phyloP scores from a whole-genome alignment of 2,113 vertebrate genomes.

The Phasianus colchicus region DNA sequence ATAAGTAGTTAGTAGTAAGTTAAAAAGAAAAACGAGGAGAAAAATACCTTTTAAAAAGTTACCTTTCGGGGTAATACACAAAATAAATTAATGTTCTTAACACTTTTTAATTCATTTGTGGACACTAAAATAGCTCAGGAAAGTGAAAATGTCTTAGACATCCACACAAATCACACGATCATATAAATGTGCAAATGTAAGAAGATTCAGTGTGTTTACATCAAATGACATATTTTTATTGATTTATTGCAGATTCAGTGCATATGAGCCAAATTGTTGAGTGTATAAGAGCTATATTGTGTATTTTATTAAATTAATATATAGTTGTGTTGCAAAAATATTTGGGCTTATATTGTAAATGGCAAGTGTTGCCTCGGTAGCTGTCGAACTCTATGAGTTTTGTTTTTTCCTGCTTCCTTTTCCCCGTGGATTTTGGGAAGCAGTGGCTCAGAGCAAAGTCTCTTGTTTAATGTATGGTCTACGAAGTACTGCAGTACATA shows the following conservation, averaged over 20 bases:
- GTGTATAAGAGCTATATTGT: constrained; percentile 99
- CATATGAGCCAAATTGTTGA: constrained; percentile 99
- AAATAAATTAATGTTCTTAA: constrained; percentile 74
- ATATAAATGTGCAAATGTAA: constrained; percentile 99
- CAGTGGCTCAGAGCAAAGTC: constrained; percentile 91
- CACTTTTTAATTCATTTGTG: constrained; percentile 82
- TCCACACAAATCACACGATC: constrained; percentile 91
- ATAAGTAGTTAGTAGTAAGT: constrained; percentile 53
- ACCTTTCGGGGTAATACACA: constrained; percentile 60
- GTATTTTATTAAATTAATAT: constrained; percentile 99
- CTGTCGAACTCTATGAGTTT: constrained; percentile 99
- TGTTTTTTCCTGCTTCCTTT: constrained; percentile 92
- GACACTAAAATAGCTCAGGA: constrained; percentile 95
- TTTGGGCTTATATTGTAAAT: constrained; percentile 99
- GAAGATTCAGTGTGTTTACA: constrained; percentile 99
- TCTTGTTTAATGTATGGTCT: constrained; percentile 91
- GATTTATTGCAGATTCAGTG: constrained; percentile 99
- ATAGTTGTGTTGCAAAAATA: constrained; percentile 99
- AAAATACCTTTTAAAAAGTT: constrained; percentile 47
- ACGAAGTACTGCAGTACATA: constrained; percentile 87
- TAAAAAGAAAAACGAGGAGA: constrained; percentile 60
- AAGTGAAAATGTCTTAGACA: constrained; percentile 91
- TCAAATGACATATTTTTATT: constrained; percentile 99
- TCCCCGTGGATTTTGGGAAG: constrained; percentile 89
- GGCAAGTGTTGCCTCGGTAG: constrained; percentile 99